These are phyloP conservation scores for Beroe ovata DNA, from an alignment of 37 sponge, comb jelly and placozoan genomes.

Conservation along the genomic window DNA sequence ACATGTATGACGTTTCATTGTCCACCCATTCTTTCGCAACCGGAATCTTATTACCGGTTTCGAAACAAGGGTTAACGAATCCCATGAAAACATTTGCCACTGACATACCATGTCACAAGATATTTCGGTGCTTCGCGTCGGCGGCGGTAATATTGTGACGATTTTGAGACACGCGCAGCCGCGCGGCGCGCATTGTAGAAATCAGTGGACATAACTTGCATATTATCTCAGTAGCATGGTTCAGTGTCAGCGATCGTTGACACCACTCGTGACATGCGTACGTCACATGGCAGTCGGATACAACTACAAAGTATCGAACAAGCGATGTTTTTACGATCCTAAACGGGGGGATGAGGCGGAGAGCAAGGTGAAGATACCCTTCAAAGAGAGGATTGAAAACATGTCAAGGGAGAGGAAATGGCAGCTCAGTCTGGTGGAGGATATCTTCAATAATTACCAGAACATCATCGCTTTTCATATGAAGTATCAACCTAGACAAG, in stretches of 20 bases:
- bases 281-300: conserved; percentile 55
- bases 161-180: no score
- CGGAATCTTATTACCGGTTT: no score
- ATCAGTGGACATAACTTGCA: no score
- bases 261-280: not conserved
- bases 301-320: conserved; percentile 22
- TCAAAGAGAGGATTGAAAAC: not conserved
- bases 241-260: not conserved
- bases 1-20: no score
- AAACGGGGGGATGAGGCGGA: not conserved
- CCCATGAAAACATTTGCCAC: no score
- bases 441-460: conserved; percentile 16
- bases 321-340: not conserved
- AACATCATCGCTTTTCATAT: conserved; percentile 53
- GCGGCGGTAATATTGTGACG: no score
- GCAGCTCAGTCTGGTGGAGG: not conserved
- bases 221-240: not conserved
- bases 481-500: not conserved
- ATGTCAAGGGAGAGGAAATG: not conserved
- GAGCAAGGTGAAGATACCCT: not conserved
- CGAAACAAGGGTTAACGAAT: no score
- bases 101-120: no score
- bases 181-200: no score
- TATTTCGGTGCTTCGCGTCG: no score
- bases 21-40: no score